A percentile compares a stretch with the other conserved stretches of the same genome.
These are phyloP conservation scores for Eumerus sabulonum DNA, from an alignment of 2,888 invertebrate species.

Conservation along the genomic window DNA sequence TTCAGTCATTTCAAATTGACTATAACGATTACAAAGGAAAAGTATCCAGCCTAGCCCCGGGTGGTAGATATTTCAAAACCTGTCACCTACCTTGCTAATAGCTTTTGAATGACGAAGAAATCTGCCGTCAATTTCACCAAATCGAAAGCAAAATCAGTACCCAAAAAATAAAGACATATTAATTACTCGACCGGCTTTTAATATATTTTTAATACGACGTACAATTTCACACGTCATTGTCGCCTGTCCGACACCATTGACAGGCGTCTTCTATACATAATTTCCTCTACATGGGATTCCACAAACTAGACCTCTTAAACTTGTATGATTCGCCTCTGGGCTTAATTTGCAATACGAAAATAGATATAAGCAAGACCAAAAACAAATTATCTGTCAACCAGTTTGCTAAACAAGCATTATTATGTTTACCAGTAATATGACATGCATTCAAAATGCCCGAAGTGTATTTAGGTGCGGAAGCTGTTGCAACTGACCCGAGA, in stretches of 20 bases:
- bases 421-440: slow-evolving; percentile 32
- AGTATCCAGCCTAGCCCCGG: too few relatives aligned
- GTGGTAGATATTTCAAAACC: too few relatives aligned
- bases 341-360: slow-evolving; percentile 39
- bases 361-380: background rate
- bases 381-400: slow-evolving; percentile 22
- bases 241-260: slow-evolving; percentile 30
- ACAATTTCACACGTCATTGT: slow-evolving; percentile 49
- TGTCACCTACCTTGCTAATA: too few relatives aligned
- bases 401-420: slow-evolving; percentile 18
- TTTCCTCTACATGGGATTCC: slow-evolving; percentile 21
- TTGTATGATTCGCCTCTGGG: slow-evolving; percentile 40
- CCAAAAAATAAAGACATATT: slow-evolving; percentile 35
- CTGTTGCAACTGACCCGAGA: slow-evolving; percentile 18
- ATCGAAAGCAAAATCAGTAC: too few relatives aligned
- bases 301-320: too few relatives aligned
- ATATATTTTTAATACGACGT: slow-evolving; percentile 44
- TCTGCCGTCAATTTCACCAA: too few relatives aligned
- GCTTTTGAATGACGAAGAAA: too few relatives aligned
- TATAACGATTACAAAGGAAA: too few relatives aligned
- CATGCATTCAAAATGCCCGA: slow-evolving; percentile 16
- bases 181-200: slow-evolving; percentile 35
- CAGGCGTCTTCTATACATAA: background rate
- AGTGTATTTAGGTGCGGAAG: background rate
- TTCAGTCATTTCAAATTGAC: too few relatives aligned